Conservation (phyloP, 2,888 invertebrate species). For the Machimus atricapillus region DNA sequence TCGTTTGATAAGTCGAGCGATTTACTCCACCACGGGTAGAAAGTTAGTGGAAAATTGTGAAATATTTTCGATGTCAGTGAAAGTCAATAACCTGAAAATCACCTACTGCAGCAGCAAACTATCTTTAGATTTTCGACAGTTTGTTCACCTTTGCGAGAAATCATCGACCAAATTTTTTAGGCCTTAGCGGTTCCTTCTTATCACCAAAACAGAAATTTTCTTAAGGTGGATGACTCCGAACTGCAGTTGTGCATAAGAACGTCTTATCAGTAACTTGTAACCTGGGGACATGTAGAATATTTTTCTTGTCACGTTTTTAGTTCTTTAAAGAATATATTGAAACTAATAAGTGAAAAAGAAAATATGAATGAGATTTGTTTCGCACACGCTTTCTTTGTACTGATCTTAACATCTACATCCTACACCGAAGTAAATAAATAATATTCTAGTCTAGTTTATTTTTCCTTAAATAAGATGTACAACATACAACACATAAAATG, state of each 20-base stretch:
- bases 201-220: background rate
- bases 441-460: no score
- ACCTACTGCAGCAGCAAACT: background rate
- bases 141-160: constrained; percentile 13
- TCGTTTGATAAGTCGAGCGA: background rate
- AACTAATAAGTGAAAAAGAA: background rate
- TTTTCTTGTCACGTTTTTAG: background rate
- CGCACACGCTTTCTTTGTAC: background rate
- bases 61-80: background rate
- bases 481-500: no score
- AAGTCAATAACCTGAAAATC: constrained; percentile 9
- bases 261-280: background rate
- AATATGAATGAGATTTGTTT: no score
- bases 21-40: background rate
- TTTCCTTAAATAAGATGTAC: no score
- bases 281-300: background rate
- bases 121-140: constrained; percentile 4
- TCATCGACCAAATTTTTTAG: background rate
- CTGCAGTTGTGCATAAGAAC: background rate
- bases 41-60: background rate
- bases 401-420: background rate
- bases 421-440: no score
- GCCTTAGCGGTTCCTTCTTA: constrained; percentile 23
- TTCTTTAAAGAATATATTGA: background rate
- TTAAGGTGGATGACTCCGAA: constrained; percentile 16